Percentiles rank a stretch among this genome's conserved stretches.
Conservation (phyloP, 2,113 vertebrate genomes). For the Silurus glanis region DNA sequence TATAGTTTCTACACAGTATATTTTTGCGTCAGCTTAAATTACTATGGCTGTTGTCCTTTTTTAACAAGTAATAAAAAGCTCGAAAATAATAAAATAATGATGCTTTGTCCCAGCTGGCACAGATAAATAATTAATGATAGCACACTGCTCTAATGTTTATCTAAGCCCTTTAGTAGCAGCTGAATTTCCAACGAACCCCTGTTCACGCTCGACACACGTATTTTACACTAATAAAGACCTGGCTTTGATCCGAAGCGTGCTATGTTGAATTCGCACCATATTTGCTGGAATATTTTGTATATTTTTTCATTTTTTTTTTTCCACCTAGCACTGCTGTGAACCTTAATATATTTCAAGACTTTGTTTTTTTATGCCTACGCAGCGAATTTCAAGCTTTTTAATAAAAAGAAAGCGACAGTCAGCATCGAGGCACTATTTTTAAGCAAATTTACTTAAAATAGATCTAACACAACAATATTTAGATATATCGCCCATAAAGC, state of each 20-base stretch:
- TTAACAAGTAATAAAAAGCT: conserved; percentile 14
- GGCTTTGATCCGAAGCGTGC: neutral
- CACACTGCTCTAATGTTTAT: conserved; percentile 20
- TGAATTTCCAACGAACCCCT: neutral
- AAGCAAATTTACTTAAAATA: conserved; percentile 6
- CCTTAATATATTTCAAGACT: conserved; percentile 7
- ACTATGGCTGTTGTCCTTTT: neutral
- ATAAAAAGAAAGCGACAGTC: conserved; percentile 20
- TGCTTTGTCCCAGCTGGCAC: conserved; percentile 17
- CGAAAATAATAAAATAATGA: conserved; percentile 20
- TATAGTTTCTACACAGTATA: conserved; percentile 16
- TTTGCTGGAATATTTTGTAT: neutral
- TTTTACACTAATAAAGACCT: neutral
- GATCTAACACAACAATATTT: conserved; percentile 10
- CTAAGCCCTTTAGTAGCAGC: neutral
- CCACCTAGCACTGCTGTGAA: neutral
- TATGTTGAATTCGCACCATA: neutral
- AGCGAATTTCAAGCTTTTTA: conserved; percentile 18
- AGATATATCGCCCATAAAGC: neutral
- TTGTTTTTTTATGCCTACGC: neutral
- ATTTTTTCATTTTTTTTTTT: neutral
- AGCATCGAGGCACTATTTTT: conserved; percentile 26
- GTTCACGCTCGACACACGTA: neutral
- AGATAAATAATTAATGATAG: conserved; percentile 25
- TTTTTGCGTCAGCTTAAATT: conserved; percentile 31